These are phyloP conservation scores for Piprites chloris DNA, from an alignment of 2,113 vertebrate species.

Conservation along the genomic window DNA sequence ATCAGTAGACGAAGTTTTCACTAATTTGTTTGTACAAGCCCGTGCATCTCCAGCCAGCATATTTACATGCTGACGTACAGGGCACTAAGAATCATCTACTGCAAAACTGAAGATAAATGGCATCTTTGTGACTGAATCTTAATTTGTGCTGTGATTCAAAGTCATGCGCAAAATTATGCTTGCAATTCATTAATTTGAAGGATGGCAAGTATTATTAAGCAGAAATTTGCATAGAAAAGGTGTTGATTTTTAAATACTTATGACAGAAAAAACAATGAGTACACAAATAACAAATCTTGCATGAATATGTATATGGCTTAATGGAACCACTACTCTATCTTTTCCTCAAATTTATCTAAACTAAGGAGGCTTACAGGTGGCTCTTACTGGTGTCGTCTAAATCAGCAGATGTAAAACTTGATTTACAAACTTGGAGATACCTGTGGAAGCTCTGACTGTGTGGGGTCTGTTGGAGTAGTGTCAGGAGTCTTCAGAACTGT, in stretches of 20 bases:
- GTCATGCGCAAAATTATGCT: slow-evolving; percentile 52
- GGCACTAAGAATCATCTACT: neutral
- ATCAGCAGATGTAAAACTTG: neutral
- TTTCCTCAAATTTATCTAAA: slow-evolving; percentile 26
- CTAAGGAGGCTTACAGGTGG: neutral
- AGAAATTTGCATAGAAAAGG: slow-evolving; percentile 67
- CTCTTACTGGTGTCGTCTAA: neutral
- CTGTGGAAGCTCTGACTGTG: neutral
- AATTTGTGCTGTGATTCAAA: slow-evolving; percentile 61
- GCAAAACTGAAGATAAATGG: slow-evolving; percentile 53
- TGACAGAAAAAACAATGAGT: slow-evolving; percentile 58
- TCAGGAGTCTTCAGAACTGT: neutral
- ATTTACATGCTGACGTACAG: neutral
- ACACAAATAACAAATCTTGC: slow-evolving; percentile 43
- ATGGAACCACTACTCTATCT: slow-evolving; percentile 40
- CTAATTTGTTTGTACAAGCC: neutral
- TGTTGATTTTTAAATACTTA: slow-evolving; percentile 66
- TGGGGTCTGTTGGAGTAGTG: neutral
- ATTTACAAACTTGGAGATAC: neutral
- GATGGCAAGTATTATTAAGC: slow-evolving; percentile 55
- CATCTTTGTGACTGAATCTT: slow-evolving; percentile 56
- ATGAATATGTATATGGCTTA: slow-evolving; percentile 64
- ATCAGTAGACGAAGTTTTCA: neutral
- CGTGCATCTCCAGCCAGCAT: neutral
- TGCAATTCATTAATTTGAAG: slow-evolving; percentile 62